Base-by-base conservation (phyloP, 2,888 invertebrate species). In the Calameuta idolon region DNA sequence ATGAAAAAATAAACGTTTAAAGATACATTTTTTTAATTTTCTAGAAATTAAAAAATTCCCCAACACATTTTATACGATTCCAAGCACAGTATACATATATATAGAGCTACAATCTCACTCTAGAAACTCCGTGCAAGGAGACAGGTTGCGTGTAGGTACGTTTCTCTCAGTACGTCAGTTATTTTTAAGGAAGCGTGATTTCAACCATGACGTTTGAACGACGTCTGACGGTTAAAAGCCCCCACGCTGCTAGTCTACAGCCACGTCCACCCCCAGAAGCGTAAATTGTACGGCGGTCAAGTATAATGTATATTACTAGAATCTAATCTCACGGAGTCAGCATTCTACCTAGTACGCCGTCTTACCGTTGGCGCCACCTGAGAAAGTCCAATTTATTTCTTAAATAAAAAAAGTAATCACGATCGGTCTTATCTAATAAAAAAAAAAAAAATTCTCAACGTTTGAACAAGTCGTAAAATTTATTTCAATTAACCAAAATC, bases 141-240 rank as follows among this genome's bases (percentile, higher is more conserved):
- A 55, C 55, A 55, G 55, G 55, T 55, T 55, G 55, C 55, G 55
- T 55, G 55, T 55, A 55, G 23, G 9, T 55, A 55, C 55, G 55
- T 55, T 55, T 55, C 55, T 55, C 55, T 55, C 23, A 2, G 55
- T 15, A 55, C 76, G 55, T 73, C 30, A 73, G 76, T 73, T 76
- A 73, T 76, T 76, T 73, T 76, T 76, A 76, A 73, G 55, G 23
- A 55, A 55, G 55, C 55, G 55, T 55, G 55, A 55, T 55, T 55
- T 55, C 55, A 23, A 1, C 55, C 55, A 23, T 23, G 55, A 55
- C 23, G 55, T 55, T 55, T 55, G 73, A 76, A 73, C 73, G 73
- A 76, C 76, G 76, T 12, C 76, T 76, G 69, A 76, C 73, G 40
- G 73, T 76, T 76, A 55, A 76, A 76, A 76, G 76, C 73, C 55